phyloP scores from a whole-genome alignment of 2,113 vertebrate genomes.

The Cairina moschata region DNA sequence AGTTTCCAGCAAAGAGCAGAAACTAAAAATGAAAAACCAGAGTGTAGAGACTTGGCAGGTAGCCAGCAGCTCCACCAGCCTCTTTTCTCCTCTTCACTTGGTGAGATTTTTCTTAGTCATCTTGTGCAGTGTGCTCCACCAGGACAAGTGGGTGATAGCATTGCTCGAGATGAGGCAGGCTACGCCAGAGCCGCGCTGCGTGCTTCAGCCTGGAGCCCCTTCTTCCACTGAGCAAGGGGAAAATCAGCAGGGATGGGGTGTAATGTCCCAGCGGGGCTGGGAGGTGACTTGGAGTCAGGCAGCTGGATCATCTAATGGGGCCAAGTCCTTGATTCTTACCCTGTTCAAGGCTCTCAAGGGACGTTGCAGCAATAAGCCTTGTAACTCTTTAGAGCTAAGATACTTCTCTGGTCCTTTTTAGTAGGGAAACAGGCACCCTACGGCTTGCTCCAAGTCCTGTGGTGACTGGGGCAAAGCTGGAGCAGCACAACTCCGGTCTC shows the following conservation, averaged over 20 bases:
- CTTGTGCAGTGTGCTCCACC: neutral
- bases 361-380: neutral
- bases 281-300: neutral
- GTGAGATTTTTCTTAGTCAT: neutral
- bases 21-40: conserved; percentile 63
- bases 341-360: neutral
- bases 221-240: neutral
- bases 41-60: conserved; percentile 38
- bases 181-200: rapidly evolving
- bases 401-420: neutral
- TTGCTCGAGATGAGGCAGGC: neutral
- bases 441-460: neutral
- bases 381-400: neutral
- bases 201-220: neutral
- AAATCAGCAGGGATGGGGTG: neutral
- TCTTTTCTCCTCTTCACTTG: neutral
- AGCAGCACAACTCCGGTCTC: rapidly evolving
- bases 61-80: conserved; percentile 39
- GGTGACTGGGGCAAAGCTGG: neutral
- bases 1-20: conserved; percentile 68
- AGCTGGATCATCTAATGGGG: neutral
- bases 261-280: rapidly evolving
- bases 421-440: neutral
- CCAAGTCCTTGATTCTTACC: neutral
- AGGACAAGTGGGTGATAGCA: rapidly evolving